Conservation (phyloP, 2,888 invertebrate genomes). For the Stratiomys singularior region DNA sequence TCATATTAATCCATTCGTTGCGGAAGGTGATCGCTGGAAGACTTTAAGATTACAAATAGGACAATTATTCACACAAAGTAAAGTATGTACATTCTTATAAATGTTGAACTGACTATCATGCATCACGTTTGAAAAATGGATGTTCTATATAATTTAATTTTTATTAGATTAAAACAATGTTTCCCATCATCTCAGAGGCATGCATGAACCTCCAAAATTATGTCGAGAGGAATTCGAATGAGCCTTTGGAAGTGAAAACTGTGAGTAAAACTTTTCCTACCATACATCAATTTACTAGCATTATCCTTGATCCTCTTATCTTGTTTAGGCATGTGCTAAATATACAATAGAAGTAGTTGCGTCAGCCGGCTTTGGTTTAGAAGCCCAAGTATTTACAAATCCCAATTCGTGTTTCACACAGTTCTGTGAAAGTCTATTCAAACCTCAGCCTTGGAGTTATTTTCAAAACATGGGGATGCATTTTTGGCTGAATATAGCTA, state of each 20-base stretch:
- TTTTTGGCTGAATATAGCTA: background rate
- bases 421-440: conserved; percentile 44
- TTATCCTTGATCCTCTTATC: background rate
- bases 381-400: conserved; percentile 51
- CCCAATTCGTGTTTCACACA: conserved; percentile 46
- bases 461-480: conserved; percentile 31
- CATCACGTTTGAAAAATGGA: background rate
- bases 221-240: conserved; percentile 32
- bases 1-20: conserved; percentile 42
- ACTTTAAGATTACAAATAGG: conserved; percentile 37
- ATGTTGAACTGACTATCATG: background rate
- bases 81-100: too few species aligned
- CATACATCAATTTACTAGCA: too few species aligned
- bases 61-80: conserved; percentile 39
- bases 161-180: conserved; percentile 33
- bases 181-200: conserved; percentile 40
- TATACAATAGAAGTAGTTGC: conserved; percentile 50
- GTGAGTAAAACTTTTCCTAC: conserved; percentile 34
- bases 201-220: conserved; percentile 46
- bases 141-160: background rate
- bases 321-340: conserved; percentile 48
- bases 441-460: conserved; percentile 41
- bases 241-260: conserved; percentile 49
- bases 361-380: conserved; percentile 49
- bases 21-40: conserved; percentile 39